phyloP scores from a whole-genome alignment of 1,140 invertebrate genomes.

The Acromyrmex echinatior region DNA sequence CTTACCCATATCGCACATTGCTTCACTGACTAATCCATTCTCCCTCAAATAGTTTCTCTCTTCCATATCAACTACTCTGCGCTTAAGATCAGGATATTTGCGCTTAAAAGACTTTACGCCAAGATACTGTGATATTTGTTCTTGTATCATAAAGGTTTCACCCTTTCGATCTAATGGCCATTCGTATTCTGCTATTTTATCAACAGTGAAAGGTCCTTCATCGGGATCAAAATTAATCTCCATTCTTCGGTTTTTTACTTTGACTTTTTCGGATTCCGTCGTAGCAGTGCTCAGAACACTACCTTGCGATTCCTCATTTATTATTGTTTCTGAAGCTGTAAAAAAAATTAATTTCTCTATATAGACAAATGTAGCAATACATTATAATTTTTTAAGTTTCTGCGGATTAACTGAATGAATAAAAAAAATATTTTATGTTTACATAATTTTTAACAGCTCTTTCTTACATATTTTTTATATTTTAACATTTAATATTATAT shows the following conservation, averaged over 20 bases:
- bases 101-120: slow-evolving; percentile 98
- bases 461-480: slow-evolving; percentile 18
- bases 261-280: slow-evolving; percentile 89
- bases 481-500: slow-evolving; percentile 26
- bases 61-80: slow-evolving; percentile 94
- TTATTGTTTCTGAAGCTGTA: slow-evolving; percentile 87
- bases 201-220: slow-evolving; percentile 92
- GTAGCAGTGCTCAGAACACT: slow-evolving; percentile 91
- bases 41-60: slow-evolving; percentile 96
- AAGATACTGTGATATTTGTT: slow-evolving; percentile 97
- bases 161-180: slow-evolving; percentile 93
- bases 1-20: slow-evolving; percentile 95
- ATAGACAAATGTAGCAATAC: slow-evolving; percentile 53
- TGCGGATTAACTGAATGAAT: slow-evolving; percentile 1
- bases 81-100: slow-evolving; percentile 96
- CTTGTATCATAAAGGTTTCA: slow-evolving; percentile 95
- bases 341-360: slow-evolving; percentile 42
- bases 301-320: slow-evolving; percentile 93
- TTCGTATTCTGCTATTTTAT: slow-evolving; percentile 97
- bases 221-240: slow-evolving; percentile 91
- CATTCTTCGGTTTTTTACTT: slow-evolving; percentile 91
- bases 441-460: not conserved
- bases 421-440: not conserved
- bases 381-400: slow-evolving; percentile 11
- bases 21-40: slow-evolving; percentile 94